phyloP scores from a whole-genome alignment of 2,888 invertebrate genomes.

The Xestia ashworthii region DNA sequence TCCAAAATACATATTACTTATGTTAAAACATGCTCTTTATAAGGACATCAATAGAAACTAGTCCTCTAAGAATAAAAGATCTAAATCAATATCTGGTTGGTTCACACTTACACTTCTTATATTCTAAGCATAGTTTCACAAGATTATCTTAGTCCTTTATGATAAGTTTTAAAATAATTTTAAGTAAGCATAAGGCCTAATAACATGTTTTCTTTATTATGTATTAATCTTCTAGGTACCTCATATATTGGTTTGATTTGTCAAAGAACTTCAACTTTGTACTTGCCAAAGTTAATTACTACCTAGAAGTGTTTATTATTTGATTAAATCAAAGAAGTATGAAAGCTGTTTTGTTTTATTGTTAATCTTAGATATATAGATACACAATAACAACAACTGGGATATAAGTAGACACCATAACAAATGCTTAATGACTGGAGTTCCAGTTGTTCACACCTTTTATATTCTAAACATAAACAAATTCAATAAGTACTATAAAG shows the following conservation, averaged over 20 bases:
- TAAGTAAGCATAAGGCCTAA: constrained; percentile 48
- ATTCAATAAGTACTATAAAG: not conserved
- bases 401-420: not conserved
- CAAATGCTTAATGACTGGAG: not conserved
- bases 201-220: constrained; percentile 29
- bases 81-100: constrained; percentile 33
- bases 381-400: not conserved
- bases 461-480: not conserved
- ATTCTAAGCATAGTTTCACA: constrained; percentile 16
- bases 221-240: constrained; percentile 29
- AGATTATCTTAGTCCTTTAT: not conserved
- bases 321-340: constrained; percentile 53
- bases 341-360: constrained; percentile 28
- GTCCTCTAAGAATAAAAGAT: constrained; percentile 19
- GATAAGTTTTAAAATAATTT: constrained; percentile 32
- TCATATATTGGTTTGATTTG: constrained; percentile 35
- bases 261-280: constrained; percentile 18
- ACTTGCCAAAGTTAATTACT: constrained; percentile 44
- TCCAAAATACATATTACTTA: constrained; percentile 32
- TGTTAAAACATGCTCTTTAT: constrained; percentile 15
- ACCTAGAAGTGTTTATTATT: constrained; percentile 30
- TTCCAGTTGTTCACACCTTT: not conserved
- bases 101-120: constrained; percentile 26
- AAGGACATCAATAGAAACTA: not conserved
- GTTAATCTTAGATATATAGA: not conserved